Percentiles rank a stretch among this genome's conserved stretches.
Conservation (phyloP, 1,140 invertebrate species). For the Stegodyphus dumicola region DNA sequence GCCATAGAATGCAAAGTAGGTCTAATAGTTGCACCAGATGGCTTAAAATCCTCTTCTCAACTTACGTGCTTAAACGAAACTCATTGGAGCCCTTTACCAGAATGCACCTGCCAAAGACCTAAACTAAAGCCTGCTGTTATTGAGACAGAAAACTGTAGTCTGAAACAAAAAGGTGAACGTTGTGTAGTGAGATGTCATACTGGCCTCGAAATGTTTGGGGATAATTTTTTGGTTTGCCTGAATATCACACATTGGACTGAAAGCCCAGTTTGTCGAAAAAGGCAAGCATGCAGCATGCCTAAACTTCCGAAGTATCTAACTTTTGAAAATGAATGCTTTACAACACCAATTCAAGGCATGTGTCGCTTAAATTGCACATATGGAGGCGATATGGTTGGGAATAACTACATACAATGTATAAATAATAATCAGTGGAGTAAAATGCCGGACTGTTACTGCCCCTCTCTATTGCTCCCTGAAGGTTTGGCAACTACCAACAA, state of each 20-base stretch:
- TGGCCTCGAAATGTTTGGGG: no score
- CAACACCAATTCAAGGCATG: not conserved
- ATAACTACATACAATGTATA: constrained; percentile 3
- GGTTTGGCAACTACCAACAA: not conserved
- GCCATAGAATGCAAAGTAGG: not conserved
- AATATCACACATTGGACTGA: not conserved
- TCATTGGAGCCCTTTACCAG: constrained; percentile 1
- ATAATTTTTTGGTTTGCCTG: not conserved
- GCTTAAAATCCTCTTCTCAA: not conserved
- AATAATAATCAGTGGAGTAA: not conserved
- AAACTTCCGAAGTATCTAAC: not conserved
- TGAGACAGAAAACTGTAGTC: not conserved
- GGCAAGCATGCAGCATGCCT: not conserved
- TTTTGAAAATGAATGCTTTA: constrained; percentile 4
- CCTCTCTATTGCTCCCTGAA: not conserved
- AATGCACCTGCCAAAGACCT: not conserved
- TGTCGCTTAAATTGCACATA: not conserved
- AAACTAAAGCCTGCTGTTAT: no score
- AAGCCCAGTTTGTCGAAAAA: not conserved
- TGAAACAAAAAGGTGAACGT: not conserved
- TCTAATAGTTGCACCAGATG: no score
- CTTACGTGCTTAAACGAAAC: constrained; percentile 10
- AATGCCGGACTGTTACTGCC: constrained; percentile 11
- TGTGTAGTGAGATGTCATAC: not conserved
- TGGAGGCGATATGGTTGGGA: not conserved